A percentile compares a stretch with the other conserved stretches of the same genome.
These are phyloP conservation scores for Rotaria socialis DNA, from an alignment of 2,888 invertebrate genomes.

Conservation along the genomic window DNA sequence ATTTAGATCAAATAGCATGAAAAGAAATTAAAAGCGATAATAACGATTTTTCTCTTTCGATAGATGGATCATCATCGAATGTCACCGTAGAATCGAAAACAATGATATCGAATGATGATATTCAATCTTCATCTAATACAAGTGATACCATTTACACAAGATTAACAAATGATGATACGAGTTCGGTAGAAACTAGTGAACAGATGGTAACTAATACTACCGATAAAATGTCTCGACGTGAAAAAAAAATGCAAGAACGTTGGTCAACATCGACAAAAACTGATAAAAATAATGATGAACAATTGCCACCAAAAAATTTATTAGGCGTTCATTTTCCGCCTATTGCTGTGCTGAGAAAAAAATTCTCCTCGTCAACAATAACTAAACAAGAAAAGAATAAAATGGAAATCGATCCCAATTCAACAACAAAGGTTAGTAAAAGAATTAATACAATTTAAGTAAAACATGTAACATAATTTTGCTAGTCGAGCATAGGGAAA, in stretches of 20 bases:
- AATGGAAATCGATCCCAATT: neutral
- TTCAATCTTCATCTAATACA: neutral
- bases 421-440: neutral
- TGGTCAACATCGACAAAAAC: neutral
- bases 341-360: neutral
- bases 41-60: too few species aligned
- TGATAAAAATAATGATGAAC: neutral
- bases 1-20: too few species aligned
- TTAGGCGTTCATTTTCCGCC: neutral
- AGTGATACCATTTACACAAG: neutral
- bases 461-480: too few species aligned
- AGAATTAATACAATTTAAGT: too few species aligned
- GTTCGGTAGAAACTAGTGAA: neutral
- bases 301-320: neutral
- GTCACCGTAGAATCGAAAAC: neutral
- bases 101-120: neutral
- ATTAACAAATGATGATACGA: neutral
- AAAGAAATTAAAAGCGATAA: too few species aligned
- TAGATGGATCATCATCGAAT: neutral
- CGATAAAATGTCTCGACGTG: neutral
- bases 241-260: constrained; percentile 5
- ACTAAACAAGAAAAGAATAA: neutral
- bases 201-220: neutral
- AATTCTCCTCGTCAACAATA: neutral
- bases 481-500: too few species aligned